Base-by-base conservation (phyloP, 2,888 invertebrate species). In the Halocaridina rubra region DNA sequence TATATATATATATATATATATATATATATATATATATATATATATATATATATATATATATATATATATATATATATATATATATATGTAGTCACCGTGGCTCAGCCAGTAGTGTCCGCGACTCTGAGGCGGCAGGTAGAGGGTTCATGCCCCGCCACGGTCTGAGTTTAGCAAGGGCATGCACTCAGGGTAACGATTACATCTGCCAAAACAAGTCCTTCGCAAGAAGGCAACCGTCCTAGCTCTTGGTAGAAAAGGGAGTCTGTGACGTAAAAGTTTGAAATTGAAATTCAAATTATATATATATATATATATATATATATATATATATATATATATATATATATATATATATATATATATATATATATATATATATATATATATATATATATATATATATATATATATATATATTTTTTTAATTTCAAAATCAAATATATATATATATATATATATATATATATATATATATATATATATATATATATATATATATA, bases 401-500 rank as follows among this genome's bases (percentile, higher is more conserved):
- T 61, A 61, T n/a, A 61, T 61, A 61, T 61, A 61, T 61, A 22
- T 61, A 61, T 61, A 61, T 61, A 61, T 61, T 13, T n/a, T 13
- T 61, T 13, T 39, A 39, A 8, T 8, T 39, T 8, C 13, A 39
- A 8, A 39, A 8, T 8, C 13, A 39, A 8, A 39, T 53, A 67
- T 82, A 81, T 39, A 4, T 29, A 82, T 32, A 64, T 81, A 75
- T 79, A 81, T 33, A 30, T 80, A 33, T 75, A 80, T 77, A 80
- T 46, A 79, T 77, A 80, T 30, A 27, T 53, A 39, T 64, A 46
- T 69, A 78, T 39, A 39, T 71, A 77, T 75, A 69, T 22, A 57
- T 72, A 64, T 69, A 19, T 32, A 16, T 19, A 74, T 91, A 61
- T 61, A 22, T 61, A 61, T 61, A 61, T 61, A 61, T 61, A 61